A percentile compares a stretch with the other conserved stretches of the same genome.
phyloP scores from a whole-genome alignment of 1,140 invertebrate species.

The Dreissena rostriformis region DNA sequence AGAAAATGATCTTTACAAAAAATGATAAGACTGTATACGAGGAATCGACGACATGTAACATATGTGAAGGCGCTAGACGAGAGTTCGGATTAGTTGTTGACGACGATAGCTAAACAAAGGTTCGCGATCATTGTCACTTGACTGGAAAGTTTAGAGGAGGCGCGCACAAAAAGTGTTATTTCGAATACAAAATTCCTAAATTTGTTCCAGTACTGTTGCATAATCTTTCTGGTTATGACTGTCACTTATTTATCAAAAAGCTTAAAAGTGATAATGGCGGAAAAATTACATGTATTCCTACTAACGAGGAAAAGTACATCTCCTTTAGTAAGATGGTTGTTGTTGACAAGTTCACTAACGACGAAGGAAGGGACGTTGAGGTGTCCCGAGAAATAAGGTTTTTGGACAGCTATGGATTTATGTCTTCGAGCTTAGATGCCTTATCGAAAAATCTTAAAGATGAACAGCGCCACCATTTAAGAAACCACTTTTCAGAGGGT shows the following conservation, averaged over 20 bases:
- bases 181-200: slow-evolving; percentile 37
- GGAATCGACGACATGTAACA: no score
- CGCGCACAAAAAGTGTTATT: slow-evolving; percentile 38
- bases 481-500: slow-evolving; percentile 12
- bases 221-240: slow-evolving; percentile 79
- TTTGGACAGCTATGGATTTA: slow-evolving; percentile 19
- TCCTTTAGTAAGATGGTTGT: slow-evolving; percentile 50
- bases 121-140: slow-evolving; percentile 23
- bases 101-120: background rate
- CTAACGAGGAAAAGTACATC: slow-evolving; percentile 78
- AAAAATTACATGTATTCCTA: slow-evolving; percentile 75
- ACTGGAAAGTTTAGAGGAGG: slow-evolving; percentile 1
- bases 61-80: no score
- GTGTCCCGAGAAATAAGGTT: background rate
- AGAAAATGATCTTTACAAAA: no score
- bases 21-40: no score
- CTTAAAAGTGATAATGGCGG: slow-evolving; percentile 64
- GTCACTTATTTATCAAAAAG: slow-evolving; percentile 76
- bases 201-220: slow-evolving; percentile 79
- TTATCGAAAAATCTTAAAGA: slow-evolving; percentile 11
- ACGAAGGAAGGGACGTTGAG: background rate
- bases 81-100: no score
- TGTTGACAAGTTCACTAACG: slow-evolving; percentile 27
- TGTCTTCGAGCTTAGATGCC: slow-evolving; percentile 9
- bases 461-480: background rate